These are phyloP conservation scores for Syrmaticus mikado DNA, from an alignment of 2,113 vertebrate species.

Conservation along the genomic window DNA sequence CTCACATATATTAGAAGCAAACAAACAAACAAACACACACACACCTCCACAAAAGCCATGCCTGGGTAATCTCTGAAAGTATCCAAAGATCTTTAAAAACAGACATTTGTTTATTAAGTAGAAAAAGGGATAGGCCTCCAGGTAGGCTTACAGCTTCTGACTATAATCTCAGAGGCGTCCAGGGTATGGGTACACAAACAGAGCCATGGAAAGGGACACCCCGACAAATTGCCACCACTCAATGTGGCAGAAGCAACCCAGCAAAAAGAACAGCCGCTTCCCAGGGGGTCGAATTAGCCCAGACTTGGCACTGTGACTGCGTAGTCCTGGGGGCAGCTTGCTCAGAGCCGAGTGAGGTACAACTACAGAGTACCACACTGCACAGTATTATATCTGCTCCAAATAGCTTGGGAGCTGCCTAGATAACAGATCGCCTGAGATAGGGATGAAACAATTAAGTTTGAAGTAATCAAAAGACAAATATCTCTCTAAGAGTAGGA, in stretches of 20 bases:
- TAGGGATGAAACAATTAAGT: background rate
- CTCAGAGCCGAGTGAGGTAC: background rate
- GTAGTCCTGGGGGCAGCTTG: fast-evolving
- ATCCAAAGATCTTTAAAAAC: background rate
- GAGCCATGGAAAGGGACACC: fast-evolving
- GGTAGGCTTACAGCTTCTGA: background rate
- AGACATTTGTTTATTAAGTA: fast-evolving
- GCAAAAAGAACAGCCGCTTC: background rate
- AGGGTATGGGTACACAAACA: fast-evolving
- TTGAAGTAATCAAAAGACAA: background rate
- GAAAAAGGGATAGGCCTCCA: background rate
- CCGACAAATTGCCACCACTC: background rate
- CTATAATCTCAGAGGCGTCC: background rate
- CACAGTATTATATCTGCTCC: fast-evolving
- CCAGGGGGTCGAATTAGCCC: background rate
- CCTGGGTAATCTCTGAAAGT: background rate
- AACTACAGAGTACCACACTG: background rate
- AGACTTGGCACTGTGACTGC: background rate
- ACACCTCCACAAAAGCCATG: background rate
- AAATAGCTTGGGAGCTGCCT: background rate
- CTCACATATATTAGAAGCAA: background rate
- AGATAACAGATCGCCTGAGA: background rate
- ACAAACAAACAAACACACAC: background rate
- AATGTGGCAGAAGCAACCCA: background rate
- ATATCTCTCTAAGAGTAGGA: background rate